A percentile compares a stretch with the other conserved stretches of the same genome.
Evolutionary conservation across 2,797 vertebrate genomes (phyloP).

Genomic region (Notolepis coatsorum): DNA sequence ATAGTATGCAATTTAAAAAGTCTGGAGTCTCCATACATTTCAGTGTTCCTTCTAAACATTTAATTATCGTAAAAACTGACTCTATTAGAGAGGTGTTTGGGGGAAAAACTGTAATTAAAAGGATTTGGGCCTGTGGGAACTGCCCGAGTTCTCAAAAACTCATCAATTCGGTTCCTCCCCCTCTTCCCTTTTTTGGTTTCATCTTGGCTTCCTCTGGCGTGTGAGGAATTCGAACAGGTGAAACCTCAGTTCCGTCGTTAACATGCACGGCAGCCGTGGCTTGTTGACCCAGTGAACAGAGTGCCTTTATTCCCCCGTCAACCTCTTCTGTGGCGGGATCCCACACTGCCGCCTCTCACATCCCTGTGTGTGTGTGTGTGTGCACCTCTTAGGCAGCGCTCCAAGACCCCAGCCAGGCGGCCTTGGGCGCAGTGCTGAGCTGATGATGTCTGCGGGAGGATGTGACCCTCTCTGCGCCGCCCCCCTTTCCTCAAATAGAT

Average conservation of each 20-base stretch:
- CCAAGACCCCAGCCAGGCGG: conserved; percentile 12
- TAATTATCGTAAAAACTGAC: not conserved
- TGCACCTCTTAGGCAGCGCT: not conserved
- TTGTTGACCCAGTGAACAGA: conserved; percentile 47
- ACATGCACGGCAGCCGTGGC: conserved; percentile 20
- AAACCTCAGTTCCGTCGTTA: conserved; percentile 15
- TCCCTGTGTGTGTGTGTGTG: not conserved
- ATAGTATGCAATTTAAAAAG: too few species aligned
- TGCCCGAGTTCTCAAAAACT: not conserved
- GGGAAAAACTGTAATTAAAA: not conserved
- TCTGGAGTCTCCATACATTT: not conserved
- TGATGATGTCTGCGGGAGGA: not conserved
- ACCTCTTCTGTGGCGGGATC: conserved; percentile 19
- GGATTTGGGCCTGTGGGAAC: not conserved
- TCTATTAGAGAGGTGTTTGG: not conserved
- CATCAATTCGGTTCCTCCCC: not conserved
- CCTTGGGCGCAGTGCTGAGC: not conserved
- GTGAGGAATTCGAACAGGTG: conserved; percentile 38
- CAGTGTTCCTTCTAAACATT: not conserved
- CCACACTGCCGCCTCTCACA: conserved; percentile 8
- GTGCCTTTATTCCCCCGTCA: conserved; percentile 33
- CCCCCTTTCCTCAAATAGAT: too few species aligned
- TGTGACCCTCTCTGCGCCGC: too few species aligned
- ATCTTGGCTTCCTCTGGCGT: not conserved
- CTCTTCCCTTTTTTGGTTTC: too few species aligned